Percentiles rank a stretch among this genome's conserved stretches.
These are phyloP conservation scores for Atta colombica DNA, from an alignment of 1,140 invertebrate species.

Conservation along the genomic window DNA sequence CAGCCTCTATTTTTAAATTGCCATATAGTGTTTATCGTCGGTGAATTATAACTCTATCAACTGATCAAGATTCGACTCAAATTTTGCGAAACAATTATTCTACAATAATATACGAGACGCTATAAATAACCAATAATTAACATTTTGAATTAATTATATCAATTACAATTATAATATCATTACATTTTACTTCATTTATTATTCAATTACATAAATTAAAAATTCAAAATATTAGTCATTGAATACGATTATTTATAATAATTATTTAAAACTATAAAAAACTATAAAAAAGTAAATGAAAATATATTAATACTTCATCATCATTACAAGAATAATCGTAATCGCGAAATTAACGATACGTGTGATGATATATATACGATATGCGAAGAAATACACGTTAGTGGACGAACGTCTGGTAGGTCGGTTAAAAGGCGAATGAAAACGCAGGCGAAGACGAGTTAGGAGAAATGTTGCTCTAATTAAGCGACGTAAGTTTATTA, in stretches of 20 bases:
- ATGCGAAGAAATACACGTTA: constrained; percentile 2
- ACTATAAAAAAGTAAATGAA: background rate
- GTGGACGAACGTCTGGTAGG: constrained; percentile 4
- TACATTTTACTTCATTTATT: constrained; percentile 21
- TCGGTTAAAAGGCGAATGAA: constrained; percentile 59
- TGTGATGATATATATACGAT: constrained; percentile 4
- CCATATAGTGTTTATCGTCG: background rate
- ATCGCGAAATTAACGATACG: background rate
- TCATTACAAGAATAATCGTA: background rate
- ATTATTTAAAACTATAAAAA: background rate
- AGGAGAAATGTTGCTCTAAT: constrained; percentile 80
- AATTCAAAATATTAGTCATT: constrained; percentile 4
- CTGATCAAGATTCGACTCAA: background rate
- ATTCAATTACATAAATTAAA: constrained; percentile 15
- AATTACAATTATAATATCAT: constrained; percentile 7
- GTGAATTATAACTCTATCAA: constrained; percentile 2
- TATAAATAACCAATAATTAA: constrained; percentile 49
- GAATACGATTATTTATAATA: background rate
- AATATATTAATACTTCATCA: background rate
- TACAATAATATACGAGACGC: background rate
- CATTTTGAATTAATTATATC: constrained; percentile 40
- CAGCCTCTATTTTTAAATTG: constrained; percentile 22
- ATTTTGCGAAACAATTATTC: constrained; percentile 36
- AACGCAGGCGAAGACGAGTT: constrained; percentile 53
- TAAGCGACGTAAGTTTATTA: constrained; percentile 84